Percentiles rank a stretch among this genome's conserved stretches.
phyloP scores from a whole-genome alignment of 2,888 invertebrate species.

The Sepioteuthis lessoniana region DNA sequence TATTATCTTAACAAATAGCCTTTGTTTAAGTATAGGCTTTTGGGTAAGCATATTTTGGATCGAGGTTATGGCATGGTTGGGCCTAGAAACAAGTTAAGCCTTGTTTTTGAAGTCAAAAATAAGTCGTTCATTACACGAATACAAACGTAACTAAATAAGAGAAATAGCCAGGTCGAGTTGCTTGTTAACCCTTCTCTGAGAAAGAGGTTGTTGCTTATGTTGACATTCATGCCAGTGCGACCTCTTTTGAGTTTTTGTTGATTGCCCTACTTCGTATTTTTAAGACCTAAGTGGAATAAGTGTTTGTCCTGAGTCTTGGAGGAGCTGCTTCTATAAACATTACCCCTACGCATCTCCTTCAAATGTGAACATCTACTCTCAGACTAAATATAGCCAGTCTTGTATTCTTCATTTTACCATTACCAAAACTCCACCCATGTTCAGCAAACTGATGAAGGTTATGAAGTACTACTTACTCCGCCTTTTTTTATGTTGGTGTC shows the following conservation, averaged over 20 bases:
- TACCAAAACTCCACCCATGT: too few species aligned
- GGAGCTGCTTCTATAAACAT: neutral
- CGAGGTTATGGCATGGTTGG: too few species aligned
- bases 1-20: too few species aligned
- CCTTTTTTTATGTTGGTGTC: too few species aligned
- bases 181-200: neutral
- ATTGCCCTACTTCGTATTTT: neutral
- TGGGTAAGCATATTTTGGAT: too few species aligned
- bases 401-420: neutral
- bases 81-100: too few species aligned
- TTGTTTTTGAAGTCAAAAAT: too few species aligned
- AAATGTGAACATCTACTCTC: neutral
- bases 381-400: neutral
- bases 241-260: neutral
- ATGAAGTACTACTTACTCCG: too few species aligned
- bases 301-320: neutral
- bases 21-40: too few species aligned
- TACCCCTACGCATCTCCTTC: neutral
- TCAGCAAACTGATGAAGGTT: too few species aligned
- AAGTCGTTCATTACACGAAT: too few species aligned
- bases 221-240: neutral
- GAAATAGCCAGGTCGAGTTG: neutral
- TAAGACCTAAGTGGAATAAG: neutral
- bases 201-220: neutral
- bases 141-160: neutral